A percentile compares a stretch with the other conserved stretches of the same genome.
Conservation (phyloP, 2,797 vertebrate genomes). For the Danio aesculapii region DNA sequence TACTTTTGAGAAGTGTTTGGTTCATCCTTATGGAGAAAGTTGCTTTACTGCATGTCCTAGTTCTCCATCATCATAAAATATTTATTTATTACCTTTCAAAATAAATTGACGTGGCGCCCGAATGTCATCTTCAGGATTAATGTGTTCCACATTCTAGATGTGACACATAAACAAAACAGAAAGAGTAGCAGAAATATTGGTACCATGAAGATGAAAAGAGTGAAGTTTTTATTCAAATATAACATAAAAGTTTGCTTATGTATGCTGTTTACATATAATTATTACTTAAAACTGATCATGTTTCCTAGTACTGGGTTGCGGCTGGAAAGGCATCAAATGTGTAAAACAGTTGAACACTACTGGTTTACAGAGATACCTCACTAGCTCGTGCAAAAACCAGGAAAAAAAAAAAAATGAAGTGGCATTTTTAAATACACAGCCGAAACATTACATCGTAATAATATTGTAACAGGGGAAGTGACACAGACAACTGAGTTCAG, state of each 20-base stretch:
- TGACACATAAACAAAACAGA: slow-evolving; percentile 39
- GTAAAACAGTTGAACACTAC: too few species aligned
- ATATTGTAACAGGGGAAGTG: too few species aligned
- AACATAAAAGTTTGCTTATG: not conserved
- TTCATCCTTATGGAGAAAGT: not conserved
- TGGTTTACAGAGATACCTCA: too few species aligned
- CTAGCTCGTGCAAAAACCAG: too few species aligned
- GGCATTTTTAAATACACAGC: too few species aligned
- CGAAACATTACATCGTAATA: too few species aligned
- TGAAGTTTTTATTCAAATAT: not conserved
- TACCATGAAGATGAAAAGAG: slow-evolving; percentile 6
- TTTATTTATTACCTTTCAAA: slow-evolving; percentile 36
- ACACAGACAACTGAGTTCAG: too few species aligned
- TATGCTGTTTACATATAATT: not conserved
- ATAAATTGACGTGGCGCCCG: slow-evolving; percentile 28
- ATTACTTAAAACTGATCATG: not conserved
- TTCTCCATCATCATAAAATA: slow-evolving; percentile 17
- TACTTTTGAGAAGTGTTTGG: slow-evolving; percentile 6
- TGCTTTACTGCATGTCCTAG: slow-evolving; percentile 12
- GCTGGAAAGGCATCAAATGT: too few species aligned
- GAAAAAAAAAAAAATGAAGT: too few species aligned
- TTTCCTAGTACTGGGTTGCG: too few species aligned
- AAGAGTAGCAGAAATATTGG: slow-evolving; percentile 8
- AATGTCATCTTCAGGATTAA: slow-evolving; percentile 31
- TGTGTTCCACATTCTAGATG: slow-evolving; percentile 22